These are phyloP conservation scores for Sturnus vulgaris DNA, from an alignment of 2,113 vertebrate genomes.

Conservation along the genomic window DNA sequence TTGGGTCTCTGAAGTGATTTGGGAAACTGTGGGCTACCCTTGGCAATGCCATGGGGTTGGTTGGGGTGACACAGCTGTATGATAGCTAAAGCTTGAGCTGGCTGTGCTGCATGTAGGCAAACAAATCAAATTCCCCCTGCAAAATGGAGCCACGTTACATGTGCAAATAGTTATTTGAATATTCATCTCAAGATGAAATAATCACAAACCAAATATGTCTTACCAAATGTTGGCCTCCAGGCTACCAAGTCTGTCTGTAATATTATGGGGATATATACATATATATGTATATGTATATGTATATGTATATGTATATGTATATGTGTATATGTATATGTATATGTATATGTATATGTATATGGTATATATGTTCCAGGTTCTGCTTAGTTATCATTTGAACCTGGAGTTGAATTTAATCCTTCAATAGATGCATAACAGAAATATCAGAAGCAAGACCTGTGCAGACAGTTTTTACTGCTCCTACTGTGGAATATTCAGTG, in stretches of 20 bases:
- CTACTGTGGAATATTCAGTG: not conserved
- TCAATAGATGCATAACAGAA: not conserved
- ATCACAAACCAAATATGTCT: not conserved
- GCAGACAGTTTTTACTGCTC: not conserved
- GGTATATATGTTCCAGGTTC: not conserved
- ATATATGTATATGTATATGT: too few species aligned
- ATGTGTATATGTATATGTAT: too few species aligned
- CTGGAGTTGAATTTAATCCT: not conserved
- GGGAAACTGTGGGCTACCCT: not conserved
- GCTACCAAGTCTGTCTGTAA: not conserved
- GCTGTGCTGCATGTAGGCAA: not conserved
- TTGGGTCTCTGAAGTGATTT: not conserved
- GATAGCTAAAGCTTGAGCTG: not conserved
- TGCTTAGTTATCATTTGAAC: not conserved
- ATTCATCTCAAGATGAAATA: not conserved
- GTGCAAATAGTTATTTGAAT: not conserved
- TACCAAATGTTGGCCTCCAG: not conserved
- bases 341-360: not conserved
- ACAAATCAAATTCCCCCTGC: not conserved
- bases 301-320: not conserved
- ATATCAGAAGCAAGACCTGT: not conserved
- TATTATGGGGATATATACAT: not conserved
- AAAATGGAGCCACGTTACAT: not conserved
- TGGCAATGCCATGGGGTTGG: rapidly evolving
- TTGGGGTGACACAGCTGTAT: rapidly evolving